Evolutionary conservation across 2,797 vertebrate species (phyloP).

Genomic region (Anguilla pacifica): DNA sequence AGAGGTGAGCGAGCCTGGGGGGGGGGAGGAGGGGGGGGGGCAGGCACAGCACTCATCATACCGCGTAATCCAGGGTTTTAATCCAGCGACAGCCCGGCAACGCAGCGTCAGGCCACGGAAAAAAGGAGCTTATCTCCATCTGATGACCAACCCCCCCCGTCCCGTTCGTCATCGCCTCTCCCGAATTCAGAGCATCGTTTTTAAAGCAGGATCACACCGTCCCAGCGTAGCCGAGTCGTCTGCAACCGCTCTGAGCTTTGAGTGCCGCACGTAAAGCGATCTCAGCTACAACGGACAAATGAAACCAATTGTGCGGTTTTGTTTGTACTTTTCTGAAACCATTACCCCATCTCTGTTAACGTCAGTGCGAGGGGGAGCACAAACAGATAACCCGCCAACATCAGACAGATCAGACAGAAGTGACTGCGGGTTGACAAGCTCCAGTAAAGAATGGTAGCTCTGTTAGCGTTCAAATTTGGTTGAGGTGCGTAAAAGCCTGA

Average conservation of each 20-base stretch:
- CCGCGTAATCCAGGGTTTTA: neutral
- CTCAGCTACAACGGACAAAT: neutral
- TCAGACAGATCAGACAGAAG: neutral
- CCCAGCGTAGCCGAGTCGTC: neutral
- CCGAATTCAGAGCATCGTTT: neutral
- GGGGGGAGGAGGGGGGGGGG: neutral
- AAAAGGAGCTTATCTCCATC: neutral
- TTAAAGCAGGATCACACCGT: neutral
- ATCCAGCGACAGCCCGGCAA: neutral
- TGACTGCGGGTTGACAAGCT: neutral
- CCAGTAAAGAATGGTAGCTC: neutral
- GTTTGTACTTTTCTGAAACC: neutral
- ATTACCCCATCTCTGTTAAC: neutral
- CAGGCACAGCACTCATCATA: neutral
- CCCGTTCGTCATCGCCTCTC: neutral
- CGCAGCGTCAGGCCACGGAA: neutral
- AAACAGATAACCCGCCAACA: neutral
- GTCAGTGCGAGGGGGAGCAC: neutral
- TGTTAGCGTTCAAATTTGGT: neutral
- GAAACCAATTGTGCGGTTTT: neutral
- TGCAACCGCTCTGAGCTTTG: neutral
- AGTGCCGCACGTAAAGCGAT: neutral
- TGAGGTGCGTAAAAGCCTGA: no score
- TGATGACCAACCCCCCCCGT: neutral
- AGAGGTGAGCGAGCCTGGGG: constrained; percentile 76